Conservation (phyloP, 2,888 invertebrate species). For the Aleiodes testaceus region DNA sequence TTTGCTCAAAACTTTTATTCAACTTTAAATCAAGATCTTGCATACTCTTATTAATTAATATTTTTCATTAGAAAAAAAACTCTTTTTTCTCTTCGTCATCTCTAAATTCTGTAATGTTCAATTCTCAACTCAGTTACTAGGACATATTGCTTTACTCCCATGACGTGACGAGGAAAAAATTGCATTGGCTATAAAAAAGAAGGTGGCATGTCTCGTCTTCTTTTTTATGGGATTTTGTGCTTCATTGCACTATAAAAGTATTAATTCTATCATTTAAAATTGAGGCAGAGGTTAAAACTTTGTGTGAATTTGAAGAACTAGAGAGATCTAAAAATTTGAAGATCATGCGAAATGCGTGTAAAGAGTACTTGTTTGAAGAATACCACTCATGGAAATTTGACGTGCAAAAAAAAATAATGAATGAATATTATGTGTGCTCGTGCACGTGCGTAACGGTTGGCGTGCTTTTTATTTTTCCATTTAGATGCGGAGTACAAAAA, state of each 20-base stretch:
- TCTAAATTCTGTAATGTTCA: conserved; percentile 2
- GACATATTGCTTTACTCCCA: conserved; percentile 12
- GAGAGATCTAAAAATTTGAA: neutral
- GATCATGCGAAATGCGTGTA: conserved; percentile 21
- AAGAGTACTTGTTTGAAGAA: neutral
- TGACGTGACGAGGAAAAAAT: conserved; percentile 12
- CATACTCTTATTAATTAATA: neutral
- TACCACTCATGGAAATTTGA: neutral
- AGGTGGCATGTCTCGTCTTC: neutral
- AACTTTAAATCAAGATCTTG: neutral
- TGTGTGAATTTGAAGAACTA: neutral
- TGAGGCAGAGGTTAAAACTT: no score
- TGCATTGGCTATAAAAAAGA: conserved; percentile 1
- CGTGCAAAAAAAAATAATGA: neutral
- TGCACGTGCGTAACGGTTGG: conserved; percentile 33
- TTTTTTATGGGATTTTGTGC: neutral
- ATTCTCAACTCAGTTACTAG: neutral
- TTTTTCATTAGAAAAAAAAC: no score
- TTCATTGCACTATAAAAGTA: neutral
- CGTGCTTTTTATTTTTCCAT: conserved; percentile 5
- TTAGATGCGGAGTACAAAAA: neutral
- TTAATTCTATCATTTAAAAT: no score
- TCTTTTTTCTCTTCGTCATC: neutral
- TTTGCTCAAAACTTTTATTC: conserved; percentile 1
- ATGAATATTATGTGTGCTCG: conserved; percentile 5